Percentiles rank a stretch among this genome's conserved stretches.
These are phyloP conservation scores for Amphiprion clarkii DNA, from an alignment of 2,797 vertebrate species.

Conservation along the genomic window DNA sequence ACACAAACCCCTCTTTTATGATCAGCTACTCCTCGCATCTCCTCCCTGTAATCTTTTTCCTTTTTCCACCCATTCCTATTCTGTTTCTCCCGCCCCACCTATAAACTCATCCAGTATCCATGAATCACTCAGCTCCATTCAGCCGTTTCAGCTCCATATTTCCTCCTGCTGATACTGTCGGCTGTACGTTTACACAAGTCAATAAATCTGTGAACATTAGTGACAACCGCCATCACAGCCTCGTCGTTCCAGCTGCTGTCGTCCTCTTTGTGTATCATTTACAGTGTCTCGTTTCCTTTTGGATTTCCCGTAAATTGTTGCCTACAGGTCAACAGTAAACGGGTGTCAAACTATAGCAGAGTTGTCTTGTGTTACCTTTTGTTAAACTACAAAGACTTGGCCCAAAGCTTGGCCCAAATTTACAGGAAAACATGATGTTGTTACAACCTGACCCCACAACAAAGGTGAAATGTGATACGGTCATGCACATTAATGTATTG, in stretches of 20 bases:
- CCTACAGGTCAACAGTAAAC: constrained; percentile 14
- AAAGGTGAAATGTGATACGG: background rate
- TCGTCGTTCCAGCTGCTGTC: constrained; percentile 28
- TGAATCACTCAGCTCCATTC: constrained; percentile 44
- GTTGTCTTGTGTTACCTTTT: constrained; percentile 25
- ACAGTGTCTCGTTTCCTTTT: constrained; percentile 48
- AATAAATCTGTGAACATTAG: constrained; percentile 44
- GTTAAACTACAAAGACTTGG: constrained; percentile 9
- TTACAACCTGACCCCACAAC: constrained; percentile 4
- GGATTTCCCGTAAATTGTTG: constrained; percentile 10
- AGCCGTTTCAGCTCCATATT: constrained; percentile 36
- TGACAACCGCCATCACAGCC: constrained; percentile 29
- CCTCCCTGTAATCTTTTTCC: constrained; percentile 8
- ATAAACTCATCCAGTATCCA: constrained; percentile 28
- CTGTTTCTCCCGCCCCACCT: constrained; percentile 16
- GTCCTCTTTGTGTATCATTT: constrained; percentile 27
- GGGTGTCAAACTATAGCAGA: background rate
- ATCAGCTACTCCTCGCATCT: constrained; percentile 21
- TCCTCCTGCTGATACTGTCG: constrained; percentile 35
- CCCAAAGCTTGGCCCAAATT: constrained; percentile 1
- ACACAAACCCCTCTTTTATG: constrained; percentile 30
- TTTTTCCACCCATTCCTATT: constrained; percentile 14
- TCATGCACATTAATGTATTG: background rate
- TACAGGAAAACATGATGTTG: constrained; percentile 8
- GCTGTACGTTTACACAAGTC: constrained; percentile 30